Evolutionary conservation across 2,888 invertebrate genomes (phyloP).

Genomic region (Scelioninae gen. 1): DNA sequence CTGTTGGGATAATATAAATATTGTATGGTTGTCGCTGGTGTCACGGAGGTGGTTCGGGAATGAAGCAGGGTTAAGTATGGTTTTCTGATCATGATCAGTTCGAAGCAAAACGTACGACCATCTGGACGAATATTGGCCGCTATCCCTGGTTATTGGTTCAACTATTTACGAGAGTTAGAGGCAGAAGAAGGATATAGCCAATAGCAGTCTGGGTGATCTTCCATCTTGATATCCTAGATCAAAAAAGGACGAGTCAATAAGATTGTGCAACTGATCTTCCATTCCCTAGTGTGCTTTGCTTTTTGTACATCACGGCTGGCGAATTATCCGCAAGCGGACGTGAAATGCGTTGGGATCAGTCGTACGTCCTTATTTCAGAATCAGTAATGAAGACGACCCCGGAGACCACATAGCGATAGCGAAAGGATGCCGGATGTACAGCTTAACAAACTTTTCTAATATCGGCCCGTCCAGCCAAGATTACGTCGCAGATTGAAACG

Average conservation of each 20-base stretch:
- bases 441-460: conserved; percentile 83
- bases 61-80: conserved; percentile 50
- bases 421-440: conserved; percentile 69
- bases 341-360: conserved; percentile 72
- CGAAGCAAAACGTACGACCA: conserved; percentile 57
- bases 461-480: conserved; percentile 81
- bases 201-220: conserved; percentile 23
- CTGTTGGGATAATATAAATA: conserved; percentile 84
- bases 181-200: conserved; percentile 29
- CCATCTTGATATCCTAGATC: conserved; percentile 28
- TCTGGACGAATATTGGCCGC: conserved; percentile 77
- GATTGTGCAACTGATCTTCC: conserved; percentile 78
- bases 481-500: conserved; percentile 82
- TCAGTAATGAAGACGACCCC: conserved; percentile 73
- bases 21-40: conserved; percentile 77
- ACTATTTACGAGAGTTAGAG: conserved; percentile 75
- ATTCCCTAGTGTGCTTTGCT: conserved; percentile 81
- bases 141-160: conserved; percentile 76
- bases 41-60: conserved; percentile 55
- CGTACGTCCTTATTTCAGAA: conserved; percentile 76
- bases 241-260: conserved; percentile 77
- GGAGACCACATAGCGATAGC: no score
- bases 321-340: conserved; percentile 79
- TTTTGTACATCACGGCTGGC: conserved; percentile 68
- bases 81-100: conserved; percentile 45